phyloP scores from a whole-genome alignment of 2,888 invertebrate genomes.

The Lepetodrilus schrolli region DNA sequence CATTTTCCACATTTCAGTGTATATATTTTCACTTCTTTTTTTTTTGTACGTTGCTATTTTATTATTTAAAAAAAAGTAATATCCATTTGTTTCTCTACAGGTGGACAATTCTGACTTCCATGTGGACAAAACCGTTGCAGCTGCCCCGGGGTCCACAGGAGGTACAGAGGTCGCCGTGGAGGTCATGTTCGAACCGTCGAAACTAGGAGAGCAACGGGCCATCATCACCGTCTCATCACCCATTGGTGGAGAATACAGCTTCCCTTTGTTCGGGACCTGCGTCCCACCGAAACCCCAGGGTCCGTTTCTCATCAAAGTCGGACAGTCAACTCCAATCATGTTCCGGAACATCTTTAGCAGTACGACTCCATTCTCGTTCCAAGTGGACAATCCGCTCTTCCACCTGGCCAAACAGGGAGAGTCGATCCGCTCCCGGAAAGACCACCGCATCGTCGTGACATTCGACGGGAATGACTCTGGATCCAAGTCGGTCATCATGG shows the following conservation, averaged over 20 bases:
- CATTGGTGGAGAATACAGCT: constrained; percentile 73
- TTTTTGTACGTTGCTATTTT: too few species aligned
- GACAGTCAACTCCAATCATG: constrained; percentile 73
- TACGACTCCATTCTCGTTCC: constrained; percentile 74
- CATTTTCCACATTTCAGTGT: too few species aligned
- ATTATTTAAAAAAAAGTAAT: too few species aligned
- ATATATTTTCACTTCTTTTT: too few species aligned
- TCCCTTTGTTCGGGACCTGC: constrained; percentile 77
- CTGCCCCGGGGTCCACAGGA: constrained; percentile 73
- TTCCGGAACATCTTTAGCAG: constrained; percentile 77
- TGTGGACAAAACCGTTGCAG: constrained; percentile 74
- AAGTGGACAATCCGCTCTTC: constrained; percentile 76
- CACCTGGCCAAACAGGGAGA: constrained; percentile 74
- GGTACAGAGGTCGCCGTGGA: constrained; percentile 74
- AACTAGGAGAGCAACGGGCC: constrained; percentile 72
- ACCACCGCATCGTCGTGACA: constrained; percentile 74
- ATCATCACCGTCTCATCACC: constrained; percentile 69
- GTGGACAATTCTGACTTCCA: constrained; percentile 74
- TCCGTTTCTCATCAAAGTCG: constrained; percentile 76
- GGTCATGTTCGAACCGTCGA: constrained; percentile 75
- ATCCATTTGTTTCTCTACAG: too few species aligned
- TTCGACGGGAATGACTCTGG: constrained; percentile 74
- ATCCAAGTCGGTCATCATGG: constrained; percentile 74
- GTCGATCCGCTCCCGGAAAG: constrained; percentile 74
- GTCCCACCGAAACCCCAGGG: constrained; percentile 78